phyloP scores from a whole-genome alignment of 2,888 invertebrate genomes.

The Ochlodes sylvanus region DNA sequence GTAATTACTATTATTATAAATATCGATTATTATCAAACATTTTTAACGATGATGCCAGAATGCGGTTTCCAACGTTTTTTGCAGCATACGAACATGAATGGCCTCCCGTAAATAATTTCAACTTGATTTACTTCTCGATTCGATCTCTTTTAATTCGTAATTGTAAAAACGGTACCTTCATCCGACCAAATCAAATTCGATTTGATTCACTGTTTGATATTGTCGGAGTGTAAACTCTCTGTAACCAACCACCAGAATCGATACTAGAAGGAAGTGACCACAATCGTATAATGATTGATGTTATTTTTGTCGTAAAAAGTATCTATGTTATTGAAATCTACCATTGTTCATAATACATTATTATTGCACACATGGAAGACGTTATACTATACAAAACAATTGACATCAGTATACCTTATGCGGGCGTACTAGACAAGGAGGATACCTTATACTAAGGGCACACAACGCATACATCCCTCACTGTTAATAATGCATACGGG shows the following conservation, averaged over 20 bases:
- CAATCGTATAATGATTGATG: too few relatives aligned
- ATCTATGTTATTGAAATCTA: too few relatives aligned
- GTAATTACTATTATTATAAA: too few relatives aligned
- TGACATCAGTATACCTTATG: neutral
- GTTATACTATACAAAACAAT: neutral
- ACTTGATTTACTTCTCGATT: neutral
- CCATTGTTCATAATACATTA: too few relatives aligned
- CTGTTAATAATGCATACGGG: slow-evolving; percentile 1
- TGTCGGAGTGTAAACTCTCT: too few relatives aligned
- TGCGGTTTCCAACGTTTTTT: too few relatives aligned
- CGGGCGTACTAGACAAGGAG: neutral
- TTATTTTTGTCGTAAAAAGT: too few relatives aligned
- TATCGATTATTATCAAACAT: too few relatives aligned
- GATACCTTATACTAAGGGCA: neutral
- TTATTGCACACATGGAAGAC: neutral
- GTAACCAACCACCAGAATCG: too few relatives aligned
- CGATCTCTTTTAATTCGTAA: neutral
- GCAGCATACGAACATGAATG: too few relatives aligned
- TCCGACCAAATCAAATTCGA: neutral
- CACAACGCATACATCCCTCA: neutral
- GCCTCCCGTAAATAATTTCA: neutral
- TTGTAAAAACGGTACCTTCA: neutral
- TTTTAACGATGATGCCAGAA: too few relatives aligned
- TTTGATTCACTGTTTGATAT: neutral
- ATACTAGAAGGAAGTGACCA: too few relatives aligned